These are phyloP conservation scores for Mythimna lalbum DNA, from an alignment of 2,888 invertebrate species.

Conservation along the genomic window DNA sequence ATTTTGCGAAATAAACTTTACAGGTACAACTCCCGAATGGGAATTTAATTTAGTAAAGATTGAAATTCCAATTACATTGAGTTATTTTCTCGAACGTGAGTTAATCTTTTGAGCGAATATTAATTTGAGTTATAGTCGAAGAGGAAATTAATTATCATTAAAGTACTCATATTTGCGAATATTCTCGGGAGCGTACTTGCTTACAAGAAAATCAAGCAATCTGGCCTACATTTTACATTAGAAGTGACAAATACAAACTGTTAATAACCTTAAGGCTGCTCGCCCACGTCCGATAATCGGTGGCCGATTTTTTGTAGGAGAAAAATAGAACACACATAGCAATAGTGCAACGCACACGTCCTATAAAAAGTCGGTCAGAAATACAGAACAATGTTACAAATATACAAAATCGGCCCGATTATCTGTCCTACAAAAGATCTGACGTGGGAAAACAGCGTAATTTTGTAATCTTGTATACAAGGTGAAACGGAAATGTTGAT, in stretches of 20 bases:
- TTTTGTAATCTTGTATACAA: too few species aligned
- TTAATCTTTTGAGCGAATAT: slow-evolving; percentile 51
- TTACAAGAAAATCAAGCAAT: slow-evolving; percentile 18
- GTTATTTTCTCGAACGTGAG: slow-evolving; percentile 44
- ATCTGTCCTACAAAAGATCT: too few species aligned
- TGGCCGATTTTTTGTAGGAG: too few species aligned
- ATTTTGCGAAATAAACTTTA: slow-evolving; percentile 4
- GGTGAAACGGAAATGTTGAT: too few species aligned
- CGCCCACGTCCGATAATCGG: too few species aligned
- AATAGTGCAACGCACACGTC: too few species aligned
- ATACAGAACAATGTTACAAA: too few species aligned
- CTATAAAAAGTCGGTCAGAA: too few species aligned
- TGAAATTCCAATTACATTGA: slow-evolving; percentile 51
- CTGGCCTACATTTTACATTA: background rate
- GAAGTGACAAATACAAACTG: background rate
- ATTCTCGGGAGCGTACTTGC: background rate
- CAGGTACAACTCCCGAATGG: slow-evolving; percentile 1
- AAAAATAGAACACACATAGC: too few species aligned
- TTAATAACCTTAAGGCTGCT: background rate
- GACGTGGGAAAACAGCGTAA: too few species aligned
- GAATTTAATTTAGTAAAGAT: slow-evolving; percentile 36
- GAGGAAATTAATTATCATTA: slow-evolving; percentile 54
- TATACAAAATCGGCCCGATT: too few species aligned
- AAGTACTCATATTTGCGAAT: slow-evolving; percentile 23
- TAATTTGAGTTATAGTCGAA: slow-evolving; percentile 48